Percentiles rank a stretch among this genome's conserved stretches.
phyloP scores from a whole-genome alignment of 2,797 vertebrate species.

The Crenuchus spilurus region DNA sequence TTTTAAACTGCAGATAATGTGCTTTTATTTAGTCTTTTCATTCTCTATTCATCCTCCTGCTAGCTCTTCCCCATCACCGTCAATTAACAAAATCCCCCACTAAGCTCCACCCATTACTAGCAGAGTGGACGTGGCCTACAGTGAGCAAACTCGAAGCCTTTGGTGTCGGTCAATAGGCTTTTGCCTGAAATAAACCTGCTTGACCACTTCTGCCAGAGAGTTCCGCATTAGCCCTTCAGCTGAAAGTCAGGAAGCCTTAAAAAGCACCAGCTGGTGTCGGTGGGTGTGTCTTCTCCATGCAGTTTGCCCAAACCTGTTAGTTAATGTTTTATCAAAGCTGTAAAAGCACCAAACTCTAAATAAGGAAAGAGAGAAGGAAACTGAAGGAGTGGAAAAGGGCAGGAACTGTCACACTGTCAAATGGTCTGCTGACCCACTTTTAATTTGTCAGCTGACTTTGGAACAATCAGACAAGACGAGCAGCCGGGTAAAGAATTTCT shows the following conservation, averaged over 20 bases:
- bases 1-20: neutral
- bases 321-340: neutral
- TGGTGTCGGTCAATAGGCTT: slow-evolving; percentile 11
- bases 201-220: neutral
- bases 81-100: neutral
- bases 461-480: slow-evolving; percentile 52
- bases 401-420: slow-evolving; percentile 39
- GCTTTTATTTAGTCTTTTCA: slow-evolving; percentile 2
- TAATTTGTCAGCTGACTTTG: slow-evolving; percentile 65
- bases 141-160: neutral
- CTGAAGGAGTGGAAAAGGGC: neutral
- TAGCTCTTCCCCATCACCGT: neutral
- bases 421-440: slow-evolving; percentile 68
- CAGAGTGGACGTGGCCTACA: neutral
- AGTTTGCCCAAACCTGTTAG: neutral
- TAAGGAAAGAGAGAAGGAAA: slow-evolving; percentile 6
- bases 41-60: neutral
- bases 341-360: neutral
- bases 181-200: slow-evolving; percentile 9
- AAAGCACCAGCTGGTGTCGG: neutral
- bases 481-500: slow-evolving; percentile 54
- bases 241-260: neutral
- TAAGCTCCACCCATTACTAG: slow-evolving; percentile 5
- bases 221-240: slow-evolving; percentile 9
- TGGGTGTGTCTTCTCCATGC: slow-evolving; percentile 4